A percentile compares a stretch with the other conserved stretches of the same genome.
These are phyloP conservation scores for Eupithecia subfuscata DNA, from an alignment of 2,888 invertebrate genomes.

Conservation along the genomic window DNA sequence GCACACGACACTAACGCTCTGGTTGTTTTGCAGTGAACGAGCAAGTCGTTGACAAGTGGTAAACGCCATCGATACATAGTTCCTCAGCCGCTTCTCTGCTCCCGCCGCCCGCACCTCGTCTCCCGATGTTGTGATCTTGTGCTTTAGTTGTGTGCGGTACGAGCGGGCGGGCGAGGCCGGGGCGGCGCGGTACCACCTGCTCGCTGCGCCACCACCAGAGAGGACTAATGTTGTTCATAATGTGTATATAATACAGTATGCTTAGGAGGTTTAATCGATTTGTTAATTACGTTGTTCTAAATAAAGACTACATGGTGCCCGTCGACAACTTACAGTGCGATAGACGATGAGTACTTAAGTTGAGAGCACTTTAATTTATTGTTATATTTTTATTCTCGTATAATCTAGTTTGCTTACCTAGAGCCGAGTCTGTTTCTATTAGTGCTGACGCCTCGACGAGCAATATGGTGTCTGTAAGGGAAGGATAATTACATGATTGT, in stretches of 20 bases:
- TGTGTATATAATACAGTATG: slow-evolving; percentile 84
- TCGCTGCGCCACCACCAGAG: slow-evolving; percentile 68
- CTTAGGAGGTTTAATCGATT: slow-evolving; percentile 83
- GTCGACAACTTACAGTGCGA: slow-evolving; percentile 83
- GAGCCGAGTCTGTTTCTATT: slow-evolving; percentile 82
- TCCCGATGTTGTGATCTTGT: slow-evolving; percentile 66
- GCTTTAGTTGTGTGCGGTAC: slow-evolving; percentile 63
- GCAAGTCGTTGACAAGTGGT: slow-evolving; percentile 88
- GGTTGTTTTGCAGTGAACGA: slow-evolving; percentile 88
- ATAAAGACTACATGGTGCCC: slow-evolving; percentile 84
- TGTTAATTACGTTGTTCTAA: slow-evolving; percentile 82
- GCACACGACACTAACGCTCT: slow-evolving; percentile 71
- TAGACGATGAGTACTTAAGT: slow-evolving; percentile 83
- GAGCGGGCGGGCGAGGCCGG: slow-evolving; percentile 49
- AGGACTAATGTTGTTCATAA: slow-evolving; percentile 80
- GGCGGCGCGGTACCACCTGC: slow-evolving; percentile 55
- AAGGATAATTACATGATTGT: slow-evolving; percentile 80
- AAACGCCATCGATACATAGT: slow-evolving; percentile 80
- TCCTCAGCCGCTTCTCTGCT: slow-evolving; percentile 81
- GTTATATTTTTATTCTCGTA: slow-evolving; percentile 81
- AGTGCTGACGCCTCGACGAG: slow-evolving; percentile 84
- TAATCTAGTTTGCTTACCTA: slow-evolving; percentile 83
- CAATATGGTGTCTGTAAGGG: slow-evolving; percentile 83
- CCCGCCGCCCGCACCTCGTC: slow-evolving; percentile 71
- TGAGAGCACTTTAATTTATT: slow-evolving; percentile 83